phyloP scores from a whole-genome alignment of 2,888 invertebrate genomes.

The Tinea trinotella region DNA sequence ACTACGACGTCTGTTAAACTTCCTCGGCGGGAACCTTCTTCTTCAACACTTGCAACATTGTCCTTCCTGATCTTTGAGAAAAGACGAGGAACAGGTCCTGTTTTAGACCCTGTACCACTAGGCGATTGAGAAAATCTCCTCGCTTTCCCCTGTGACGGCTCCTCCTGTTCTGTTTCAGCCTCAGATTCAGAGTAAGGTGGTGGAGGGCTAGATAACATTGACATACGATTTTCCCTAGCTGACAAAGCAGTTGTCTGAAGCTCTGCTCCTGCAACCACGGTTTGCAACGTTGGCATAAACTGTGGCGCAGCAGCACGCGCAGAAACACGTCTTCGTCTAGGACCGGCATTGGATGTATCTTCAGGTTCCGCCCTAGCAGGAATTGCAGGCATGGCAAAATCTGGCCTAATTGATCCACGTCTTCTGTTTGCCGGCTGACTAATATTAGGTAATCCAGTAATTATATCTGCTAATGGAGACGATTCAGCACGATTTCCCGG shows the following conservation, averaged over 20 bases:
- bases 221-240: conserved; percentile 58
- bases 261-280: conserved; percentile 60
- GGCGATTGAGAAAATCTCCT: conserved; percentile 62
- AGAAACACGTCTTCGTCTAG: conserved; percentile 53
- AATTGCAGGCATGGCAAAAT: conserved; percentile 39
- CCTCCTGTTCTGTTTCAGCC: conserved; percentile 32
- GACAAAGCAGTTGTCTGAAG: conserved; percentile 56
- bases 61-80: conserved; percentile 58
- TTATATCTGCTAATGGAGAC: conserved; percentile 40
- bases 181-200: conserved; percentile 55
- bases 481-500: conserved; percentile 29
- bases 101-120: conserved; percentile 37
- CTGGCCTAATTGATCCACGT: conserved; percentile 50
- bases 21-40: conserved; percentile 49
- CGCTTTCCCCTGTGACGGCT: conserved; percentile 39
- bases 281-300: conserved; percentile 59
- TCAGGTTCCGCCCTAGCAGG: conserved; percentile 38
- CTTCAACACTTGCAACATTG: conserved; percentile 36
- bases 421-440: conserved; percentile 34
- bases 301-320: conserved; percentile 54
- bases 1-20: conserved; percentile 66
- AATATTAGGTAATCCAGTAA: conserved; percentile 30
- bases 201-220: conserved; percentile 49
- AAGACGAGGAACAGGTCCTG: conserved; percentile 57
- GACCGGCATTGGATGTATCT: conserved; percentile 36